Base-by-base conservation (phyloP, 2,113 vertebrate genomes). In the Daphoenositta chrysoptera region DNA sequence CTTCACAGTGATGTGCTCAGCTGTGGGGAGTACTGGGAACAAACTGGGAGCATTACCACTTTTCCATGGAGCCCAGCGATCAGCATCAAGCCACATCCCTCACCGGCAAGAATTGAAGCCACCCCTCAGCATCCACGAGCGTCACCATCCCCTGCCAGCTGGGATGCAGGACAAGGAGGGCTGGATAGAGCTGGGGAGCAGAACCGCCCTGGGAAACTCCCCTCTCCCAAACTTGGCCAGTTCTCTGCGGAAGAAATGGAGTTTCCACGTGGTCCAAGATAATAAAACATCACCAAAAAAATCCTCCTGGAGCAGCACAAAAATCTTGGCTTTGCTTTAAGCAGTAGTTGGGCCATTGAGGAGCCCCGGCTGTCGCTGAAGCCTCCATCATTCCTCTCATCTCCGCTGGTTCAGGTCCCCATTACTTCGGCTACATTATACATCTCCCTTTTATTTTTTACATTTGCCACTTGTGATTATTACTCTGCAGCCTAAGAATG, bases 381-480 rank as follows among this genome's bases (percentile, higher is more conserved):
- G 83, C 90, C 82, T 63, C 75, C 82, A 39, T 60, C 65, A 26
- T 53, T 92, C 89, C 94, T 97, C n/a, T 97, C 95, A 90, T 97
- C 91, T 81, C 88, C 44, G 8, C 51, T 95, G 89, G 82, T 94
- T 96, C 83, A 75, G 95, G 89, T 83, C 89, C 88, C 86, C 89
- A 64, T 71, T 94, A 95, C 94, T 96, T 83, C 47, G 60, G 90
- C 94, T 96, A 91, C 69, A 97, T 96, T 96, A 95, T 73, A 93
- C 19, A 13, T 81, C 92, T 97, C 96, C 94, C 91, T 57, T 95
- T 94, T 97, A 91, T 95, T 69, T 60, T 60, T 79, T 79, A 88
- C 68, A 97, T 96, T 97, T 96, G 91, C 96, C 97, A 97, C 97
- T 98, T 97, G 96, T 96, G 94, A 92, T 94, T 96, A 97, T 98